A percentile compares a stretch with the other conserved stretches of the same genome.
Conservation (phyloP, 2,888 invertebrate species). For the Branchellion lobata region DNA sequence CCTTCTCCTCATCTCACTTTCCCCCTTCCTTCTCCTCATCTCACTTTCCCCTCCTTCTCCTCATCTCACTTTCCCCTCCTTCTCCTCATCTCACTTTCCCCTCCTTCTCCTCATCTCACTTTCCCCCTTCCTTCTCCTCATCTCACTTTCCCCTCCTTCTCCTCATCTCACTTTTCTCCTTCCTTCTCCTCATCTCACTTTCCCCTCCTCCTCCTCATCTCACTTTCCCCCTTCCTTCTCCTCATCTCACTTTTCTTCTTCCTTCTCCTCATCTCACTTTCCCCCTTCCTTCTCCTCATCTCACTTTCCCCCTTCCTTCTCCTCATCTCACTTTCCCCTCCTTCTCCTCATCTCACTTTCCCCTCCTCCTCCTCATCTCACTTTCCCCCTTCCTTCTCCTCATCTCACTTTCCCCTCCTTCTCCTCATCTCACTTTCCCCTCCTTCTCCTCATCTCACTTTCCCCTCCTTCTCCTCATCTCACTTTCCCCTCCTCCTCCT, state of each 20-base stretch:
- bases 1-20: not conserved
- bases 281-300: not conserved
- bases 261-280: not conserved
- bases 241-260: too few relatives aligned
- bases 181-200: constrained; percentile 54
- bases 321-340: not conserved
- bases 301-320: constrained; percentile 54
- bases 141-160: not conserved
- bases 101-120: not conserved
- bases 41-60: too few relatives aligned
- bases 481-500: not conserved
- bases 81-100: not conserved
- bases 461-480: not conserved
- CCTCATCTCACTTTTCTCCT: not conserved
- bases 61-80: not conserved
- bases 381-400: too few relatives aligned
- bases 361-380: not conserved
- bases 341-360: not conserved
- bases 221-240: not conserved
- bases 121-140: too few relatives aligned
- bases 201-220: not conserved
- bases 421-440: not conserved
- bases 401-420: not conserved
- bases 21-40: not conserved
- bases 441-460: constrained; percentile 54